Conservation (phyloP, 2,888 invertebrate genomes). For the Meteorus colon region DNA sequence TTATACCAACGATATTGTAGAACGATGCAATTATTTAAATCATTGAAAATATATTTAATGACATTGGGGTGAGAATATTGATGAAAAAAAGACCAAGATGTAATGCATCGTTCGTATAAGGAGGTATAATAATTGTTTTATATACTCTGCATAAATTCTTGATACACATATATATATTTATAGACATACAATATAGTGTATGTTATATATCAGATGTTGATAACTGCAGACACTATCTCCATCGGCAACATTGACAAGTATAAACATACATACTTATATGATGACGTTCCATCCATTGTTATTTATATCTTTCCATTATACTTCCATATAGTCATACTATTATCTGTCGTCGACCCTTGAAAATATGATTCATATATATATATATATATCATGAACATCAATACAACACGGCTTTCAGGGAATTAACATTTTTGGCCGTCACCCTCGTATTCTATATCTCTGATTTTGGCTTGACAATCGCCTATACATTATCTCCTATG, state of each 20-base stretch:
- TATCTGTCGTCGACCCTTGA: slow-evolving; percentile 72
- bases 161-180: neutral
- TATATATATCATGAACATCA: slow-evolving; percentile 8
- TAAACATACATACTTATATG: neutral
- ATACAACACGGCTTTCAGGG: slow-evolving; percentile 47
- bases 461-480: slow-evolving; percentile 67
- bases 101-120: neutral
- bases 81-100: slow-evolving; percentile 33
- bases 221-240: slow-evolving; percentile 64
- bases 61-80: neutral
- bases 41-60: slow-evolving; percentile 24
- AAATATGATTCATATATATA: slow-evolving; percentile 65
- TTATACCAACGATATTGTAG: slow-evolving; percentile 19
- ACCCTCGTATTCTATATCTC: slow-evolving; percentile 70
- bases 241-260: slow-evolving; percentile 55
- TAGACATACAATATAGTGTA: neutral
- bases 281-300: slow-evolving; percentile 66
- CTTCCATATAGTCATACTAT: slow-evolving; percentile 68
- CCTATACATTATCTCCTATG: too few species aligned
- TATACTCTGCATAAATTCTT: neutral
- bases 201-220: slow-evolving; percentile 50
- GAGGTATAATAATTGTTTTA: neutral
- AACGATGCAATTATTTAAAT: slow-evolving; percentile 31
- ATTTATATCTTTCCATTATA: slow-evolving; percentile 65
- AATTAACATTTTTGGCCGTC: slow-evolving; percentile 33